Evolutionary conservation across 2,797 vertebrate genomes (phyloP).

Genomic region (Synanceia verrucosa): DNA sequence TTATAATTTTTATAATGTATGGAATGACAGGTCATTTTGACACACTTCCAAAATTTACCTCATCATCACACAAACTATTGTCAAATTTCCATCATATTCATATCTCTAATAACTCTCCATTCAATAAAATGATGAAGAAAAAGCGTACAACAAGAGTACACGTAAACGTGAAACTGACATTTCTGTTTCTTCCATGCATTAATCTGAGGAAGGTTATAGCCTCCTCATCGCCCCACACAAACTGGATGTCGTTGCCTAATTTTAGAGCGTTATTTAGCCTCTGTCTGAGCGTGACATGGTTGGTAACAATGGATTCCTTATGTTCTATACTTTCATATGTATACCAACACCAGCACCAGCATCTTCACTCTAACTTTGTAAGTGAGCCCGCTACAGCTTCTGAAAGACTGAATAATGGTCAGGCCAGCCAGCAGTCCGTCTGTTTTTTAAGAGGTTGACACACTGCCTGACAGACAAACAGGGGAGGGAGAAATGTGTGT

Average conservation of each 20-base stretch:
- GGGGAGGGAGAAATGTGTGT: too few relatives aligned
- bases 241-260: not conserved
- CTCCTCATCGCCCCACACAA: not conserved
- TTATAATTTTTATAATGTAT: not conserved
- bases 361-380: too few relatives aligned
- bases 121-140: too few relatives aligned
- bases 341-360: not conserved
- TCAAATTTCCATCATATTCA: not conserved
- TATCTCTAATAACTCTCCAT: not conserved
- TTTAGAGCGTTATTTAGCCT: not conserved
- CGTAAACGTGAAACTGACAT: too few relatives aligned
- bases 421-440: too few relatives aligned
- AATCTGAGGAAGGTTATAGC: not conserved
- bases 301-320: too few relatives aligned
- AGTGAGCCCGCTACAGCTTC: too few relatives aligned
- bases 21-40: not conserved
- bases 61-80: not conserved
- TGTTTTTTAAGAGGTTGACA: slow-evolving; percentile 15
- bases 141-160: not conserved
- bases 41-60: too few relatives aligned
- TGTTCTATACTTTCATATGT: too few relatives aligned
- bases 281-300: too few relatives aligned
- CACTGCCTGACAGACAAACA: not conserved
- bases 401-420: too few relatives aligned
- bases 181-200: too few relatives aligned